These are phyloP conservation scores for Forpus xanthops DNA, from an alignment of 2,797 vertebrate genomes.

Conservation along the genomic window DNA sequence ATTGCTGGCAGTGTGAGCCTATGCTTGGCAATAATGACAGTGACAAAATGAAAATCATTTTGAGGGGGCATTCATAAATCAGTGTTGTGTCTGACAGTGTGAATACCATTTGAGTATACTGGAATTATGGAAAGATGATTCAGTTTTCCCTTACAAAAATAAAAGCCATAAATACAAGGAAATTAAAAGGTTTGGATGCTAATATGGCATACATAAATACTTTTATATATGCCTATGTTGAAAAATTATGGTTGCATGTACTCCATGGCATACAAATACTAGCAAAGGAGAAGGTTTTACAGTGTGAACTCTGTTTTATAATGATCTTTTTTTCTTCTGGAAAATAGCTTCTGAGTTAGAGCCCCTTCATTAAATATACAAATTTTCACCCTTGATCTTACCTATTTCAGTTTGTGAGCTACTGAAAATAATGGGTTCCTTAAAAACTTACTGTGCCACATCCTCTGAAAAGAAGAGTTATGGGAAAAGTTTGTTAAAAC, in stretches of 20 bases:
- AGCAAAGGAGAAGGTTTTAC: neutral
- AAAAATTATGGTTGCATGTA: neutral
- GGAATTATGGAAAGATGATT: neutral
- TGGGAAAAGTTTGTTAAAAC: neutral
- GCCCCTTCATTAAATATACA: accelerated
- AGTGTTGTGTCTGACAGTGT: neutral
- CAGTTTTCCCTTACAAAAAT: neutral
- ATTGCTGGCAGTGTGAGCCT: neutral
- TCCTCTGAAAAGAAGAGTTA: neutral
- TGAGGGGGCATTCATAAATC: neutral
- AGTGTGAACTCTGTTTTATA: neutral
- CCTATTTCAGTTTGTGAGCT: neutral
- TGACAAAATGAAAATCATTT: neutral
- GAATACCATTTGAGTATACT: neutral
- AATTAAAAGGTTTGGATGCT: neutral
- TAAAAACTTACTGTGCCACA: neutral
- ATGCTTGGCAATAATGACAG: neutral
- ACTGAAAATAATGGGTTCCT: neutral
- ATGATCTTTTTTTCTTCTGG: neutral
- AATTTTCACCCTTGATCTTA: neutral
- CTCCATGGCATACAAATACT: neutral
- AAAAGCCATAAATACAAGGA: neutral
- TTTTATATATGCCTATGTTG: neutral
- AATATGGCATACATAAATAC: neutral
- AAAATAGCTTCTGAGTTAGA: neutral